Evolutionary conservation across 1,140 invertebrate species (phyloP).

Genomic region (Drosophila triauraria): DNA sequence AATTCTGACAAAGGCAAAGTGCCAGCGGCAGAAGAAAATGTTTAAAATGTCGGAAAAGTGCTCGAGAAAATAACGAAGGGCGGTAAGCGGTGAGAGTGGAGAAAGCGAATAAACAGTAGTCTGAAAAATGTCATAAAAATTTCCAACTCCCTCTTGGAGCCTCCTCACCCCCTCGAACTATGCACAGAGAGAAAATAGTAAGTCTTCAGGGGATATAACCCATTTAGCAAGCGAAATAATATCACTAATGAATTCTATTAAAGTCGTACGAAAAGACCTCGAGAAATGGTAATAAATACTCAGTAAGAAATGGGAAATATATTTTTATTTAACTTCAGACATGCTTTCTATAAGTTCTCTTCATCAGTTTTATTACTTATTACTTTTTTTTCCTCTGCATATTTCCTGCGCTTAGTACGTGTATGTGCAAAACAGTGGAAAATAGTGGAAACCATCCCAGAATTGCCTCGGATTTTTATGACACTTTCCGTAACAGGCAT

Average conservation of each 20-base stretch:
- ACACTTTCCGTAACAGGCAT: slow-evolving; percentile 66
- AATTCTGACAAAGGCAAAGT: slow-evolving; percentile 63
- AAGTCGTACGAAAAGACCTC: neutral
- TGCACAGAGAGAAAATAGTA: slow-evolving; percentile 14
- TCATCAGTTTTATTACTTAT: neutral
- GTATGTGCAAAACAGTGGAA: slow-evolving; percentile 69
- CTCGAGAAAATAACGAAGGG: slow-evolving; percentile 46
- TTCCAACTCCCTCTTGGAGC: slow-evolving; percentile 42
- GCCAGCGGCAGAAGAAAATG: slow-evolving; percentile 65
- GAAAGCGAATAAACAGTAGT: slow-evolving; percentile 70
- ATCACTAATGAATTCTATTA: neutral
- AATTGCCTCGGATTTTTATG: slow-evolving; percentile 67
- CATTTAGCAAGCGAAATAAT: neutral
- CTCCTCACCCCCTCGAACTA: slow-evolving; percentile 21
- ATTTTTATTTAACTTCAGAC: neutral
- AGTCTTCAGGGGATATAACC: neutral
- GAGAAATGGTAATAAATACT: too few species aligned
- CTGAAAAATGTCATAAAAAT: slow-evolving; percentile 78
- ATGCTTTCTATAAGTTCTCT: neutral
- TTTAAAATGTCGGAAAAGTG: slow-evolving; percentile 80
- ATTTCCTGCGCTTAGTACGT: slow-evolving; percentile 37
- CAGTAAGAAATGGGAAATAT: neutral
- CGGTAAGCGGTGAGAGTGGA: slow-evolving; percentile 9
- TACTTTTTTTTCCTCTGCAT: neutral
- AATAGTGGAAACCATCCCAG: slow-evolving; percentile 50